These are phyloP conservation scores for Syngnathoides biaculeatus DNA, from an alignment of 2,113 vertebrate species.

Conservation along the genomic window DNA sequence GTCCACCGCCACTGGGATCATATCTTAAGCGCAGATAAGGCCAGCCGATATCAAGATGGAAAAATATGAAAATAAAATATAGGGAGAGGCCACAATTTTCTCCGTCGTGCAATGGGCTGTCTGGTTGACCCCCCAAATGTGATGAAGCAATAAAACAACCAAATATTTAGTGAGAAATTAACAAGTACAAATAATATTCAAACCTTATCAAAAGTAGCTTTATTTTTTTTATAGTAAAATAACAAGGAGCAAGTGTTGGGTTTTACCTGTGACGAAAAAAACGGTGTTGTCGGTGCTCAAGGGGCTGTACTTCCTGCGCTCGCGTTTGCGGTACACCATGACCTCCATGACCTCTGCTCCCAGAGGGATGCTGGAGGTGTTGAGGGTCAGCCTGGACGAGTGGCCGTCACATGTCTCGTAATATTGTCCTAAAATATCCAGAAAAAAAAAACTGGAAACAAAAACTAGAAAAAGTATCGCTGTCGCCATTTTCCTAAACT, in stretches of 20 bases:
- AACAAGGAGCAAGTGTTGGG: too few relatives aligned
- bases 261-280: conserved; percentile 84
- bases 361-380: conserved; percentile 81
- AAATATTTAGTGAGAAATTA: too few relatives aligned
- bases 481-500: neutral
- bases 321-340: conserved; percentile 78
- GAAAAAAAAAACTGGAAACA: neutral
- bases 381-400: conserved; percentile 78
- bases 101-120: neutral
- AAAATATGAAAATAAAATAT: neutral
- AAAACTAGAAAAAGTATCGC: neutral
- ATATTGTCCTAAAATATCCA: conserved; percentile 84
- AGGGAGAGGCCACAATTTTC: neutral
- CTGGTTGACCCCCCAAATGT: too few relatives aligned
- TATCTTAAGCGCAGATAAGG: conserved; percentile 68
- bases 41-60: neutral
- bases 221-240: too few relatives aligned
- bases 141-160: too few relatives aligned
- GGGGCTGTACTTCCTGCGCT: conserved; percentile 70
- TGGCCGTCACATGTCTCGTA: conserved; percentile 77
- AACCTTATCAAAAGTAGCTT: too few relatives aligned
- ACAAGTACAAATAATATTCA: too few relatives aligned
- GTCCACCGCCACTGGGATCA: conserved; percentile 82
- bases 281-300: conserved; percentile 70
- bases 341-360: conserved; percentile 87